Evolutionary conservation across 2,888 invertebrate species (phyloP).

Genomic region (Danaus chrysippus): DNA sequence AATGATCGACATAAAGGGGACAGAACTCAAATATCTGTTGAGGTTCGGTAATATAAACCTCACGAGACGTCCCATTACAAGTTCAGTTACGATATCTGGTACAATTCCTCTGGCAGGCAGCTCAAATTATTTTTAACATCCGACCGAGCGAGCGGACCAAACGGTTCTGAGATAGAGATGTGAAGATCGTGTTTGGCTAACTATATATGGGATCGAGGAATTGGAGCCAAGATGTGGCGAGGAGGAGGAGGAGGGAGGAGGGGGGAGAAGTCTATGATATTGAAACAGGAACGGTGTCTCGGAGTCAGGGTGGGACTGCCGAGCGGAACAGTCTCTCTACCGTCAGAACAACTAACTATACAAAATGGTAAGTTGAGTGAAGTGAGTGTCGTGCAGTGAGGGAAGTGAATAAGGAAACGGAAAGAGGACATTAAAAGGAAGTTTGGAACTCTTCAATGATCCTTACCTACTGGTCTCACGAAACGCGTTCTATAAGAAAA

Average conservation of each 20-base stretch:
- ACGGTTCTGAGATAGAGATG: constrained; percentile 56
- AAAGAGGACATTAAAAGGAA: constrained; percentile 13
- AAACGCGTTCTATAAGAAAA: too few relatives aligned
- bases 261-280: constrained; percentile 52
- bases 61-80: neutral
- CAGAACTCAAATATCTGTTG: neutral
- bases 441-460: too few relatives aligned
- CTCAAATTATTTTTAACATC: constrained; percentile 62
- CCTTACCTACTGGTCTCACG: too few relatives aligned
- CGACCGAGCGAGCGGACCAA: constrained; percentile 46
- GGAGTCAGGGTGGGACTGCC: constrained; percentile 77
- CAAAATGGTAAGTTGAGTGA: constrained; percentile 69
- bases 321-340: constrained; percentile 74
- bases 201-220: constrained; percentile 72
- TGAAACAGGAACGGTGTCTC: constrained; percentile 53
- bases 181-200: constrained; percentile 60
- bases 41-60: neutral
- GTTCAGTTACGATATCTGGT: constrained; percentile 6
- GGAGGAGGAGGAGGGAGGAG: constrained; percentile 45
- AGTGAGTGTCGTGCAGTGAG: constrained; percentile 37
- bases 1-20: too few relatives aligned
- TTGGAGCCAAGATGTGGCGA: constrained; percentile 35
- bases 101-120: constrained; percentile 43
- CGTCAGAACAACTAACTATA: constrained; percentile 71
- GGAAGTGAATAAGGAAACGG: constrained; percentile 41